Evolutionary conservation across 2,797 vertebrate species (phyloP).

Genomic region (Malurus leucopterus): DNA sequence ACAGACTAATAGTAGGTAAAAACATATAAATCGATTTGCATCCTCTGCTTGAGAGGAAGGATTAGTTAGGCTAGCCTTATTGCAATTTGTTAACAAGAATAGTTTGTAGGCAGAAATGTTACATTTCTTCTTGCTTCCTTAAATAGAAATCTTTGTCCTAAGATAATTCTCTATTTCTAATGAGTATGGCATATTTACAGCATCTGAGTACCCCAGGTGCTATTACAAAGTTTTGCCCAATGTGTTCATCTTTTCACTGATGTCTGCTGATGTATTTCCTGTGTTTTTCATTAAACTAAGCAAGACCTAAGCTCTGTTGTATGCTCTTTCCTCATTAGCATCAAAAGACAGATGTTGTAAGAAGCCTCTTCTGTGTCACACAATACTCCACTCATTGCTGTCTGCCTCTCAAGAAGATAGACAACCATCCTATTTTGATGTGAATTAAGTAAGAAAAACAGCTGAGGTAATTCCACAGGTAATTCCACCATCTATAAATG

Average conservation of each 20-base stretch:
- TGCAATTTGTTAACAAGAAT: not conserved
- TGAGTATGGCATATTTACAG: not conserved
- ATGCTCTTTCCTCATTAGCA: not conserved
- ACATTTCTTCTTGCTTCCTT: not conserved
- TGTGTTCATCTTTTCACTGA: not conserved
- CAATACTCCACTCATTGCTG: not conserved
- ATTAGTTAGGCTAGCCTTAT: slow-evolving; percentile 6
- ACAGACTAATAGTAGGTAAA: not conserved
- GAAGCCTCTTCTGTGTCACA: not conserved
- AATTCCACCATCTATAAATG: not conserved
- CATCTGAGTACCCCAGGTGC: not conserved
- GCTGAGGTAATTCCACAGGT: not conserved
- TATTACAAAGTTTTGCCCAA: not conserved
- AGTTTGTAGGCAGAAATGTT: slow-evolving; percentile 2
- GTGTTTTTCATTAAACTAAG: not conserved
- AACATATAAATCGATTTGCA: not conserved
- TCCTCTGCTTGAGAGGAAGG: not conserved
- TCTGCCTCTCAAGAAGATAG: not conserved
- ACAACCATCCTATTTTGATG: not conserved
- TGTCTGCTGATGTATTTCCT: not conserved
- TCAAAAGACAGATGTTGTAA: not conserved
- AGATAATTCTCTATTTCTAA: not conserved
- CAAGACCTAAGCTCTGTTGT: not conserved
- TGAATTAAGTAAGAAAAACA: not conserved
- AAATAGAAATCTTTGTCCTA: not conserved